Conservation (phyloP, 2,797 vertebrate genomes). For the Bufotes viridis region DNA sequence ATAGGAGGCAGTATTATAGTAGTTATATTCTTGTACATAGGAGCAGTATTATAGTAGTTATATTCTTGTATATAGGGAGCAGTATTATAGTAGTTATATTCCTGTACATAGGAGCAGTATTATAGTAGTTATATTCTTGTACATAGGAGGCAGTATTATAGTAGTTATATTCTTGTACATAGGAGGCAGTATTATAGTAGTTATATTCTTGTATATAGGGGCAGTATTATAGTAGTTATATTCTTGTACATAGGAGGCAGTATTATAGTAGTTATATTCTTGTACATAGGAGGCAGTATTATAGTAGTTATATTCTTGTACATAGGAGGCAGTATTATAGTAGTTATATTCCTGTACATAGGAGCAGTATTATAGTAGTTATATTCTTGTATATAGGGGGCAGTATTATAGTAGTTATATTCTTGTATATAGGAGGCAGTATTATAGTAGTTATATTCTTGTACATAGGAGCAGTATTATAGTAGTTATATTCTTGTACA, state of each 20-base stretch:
- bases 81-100: conserved; percentile 13
- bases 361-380: background rate
- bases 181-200: background rate
- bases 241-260: background rate
- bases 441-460: background rate
- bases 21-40: conserved; percentile 7
- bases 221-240: conserved; percentile 12
- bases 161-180: background rate
- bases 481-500: conserved; percentile 9
- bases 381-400: background rate
- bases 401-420: background rate
- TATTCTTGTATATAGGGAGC: background rate
- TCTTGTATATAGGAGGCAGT: background rate
- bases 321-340: background rate
- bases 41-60: conserved; percentile 8
- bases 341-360: conserved; percentile 8
- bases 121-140: conserved; percentile 13
- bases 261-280: conserved; percentile 13
- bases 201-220: background rate
- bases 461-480: background rate
- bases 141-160: background rate
- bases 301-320: conserved; percentile 13
- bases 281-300: background rate
- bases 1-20: background rate
- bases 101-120: background rate